A percentile compares a stretch with the other conserved stretches of the same genome.
phyloP scores from a whole-genome alignment of 2,888 invertebrate species.

The Spicauda simplicius region DNA sequence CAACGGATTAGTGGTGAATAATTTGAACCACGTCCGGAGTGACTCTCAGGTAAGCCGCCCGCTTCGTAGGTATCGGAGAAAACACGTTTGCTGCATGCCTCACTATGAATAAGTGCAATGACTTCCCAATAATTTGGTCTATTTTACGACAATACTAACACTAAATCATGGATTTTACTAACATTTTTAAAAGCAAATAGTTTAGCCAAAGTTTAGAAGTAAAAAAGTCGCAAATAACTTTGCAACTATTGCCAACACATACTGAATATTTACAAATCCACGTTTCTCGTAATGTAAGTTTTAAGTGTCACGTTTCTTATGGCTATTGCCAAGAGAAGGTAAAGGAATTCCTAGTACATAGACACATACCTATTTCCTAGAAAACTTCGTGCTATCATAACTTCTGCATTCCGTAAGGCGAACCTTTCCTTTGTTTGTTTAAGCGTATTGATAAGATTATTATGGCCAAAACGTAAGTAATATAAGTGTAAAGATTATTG shows the following conservation, averaged over 20 bases:
- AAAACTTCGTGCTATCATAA: constrained; percentile 1
- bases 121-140: constrained; percentile 67
- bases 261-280: not conserved
- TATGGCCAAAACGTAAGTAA: not conserved
- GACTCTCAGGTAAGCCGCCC: constrained; percentile 79
- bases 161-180: not conserved
- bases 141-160: constrained; percentile 47
- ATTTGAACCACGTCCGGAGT: constrained; percentile 80
- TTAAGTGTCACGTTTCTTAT: constrained; percentile 8
- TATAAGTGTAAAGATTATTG: too few species aligned
- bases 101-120: constrained; percentile 78
- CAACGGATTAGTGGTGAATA: constrained; percentile 80
- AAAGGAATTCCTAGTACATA: not conserved
- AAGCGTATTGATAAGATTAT: constrained; percentile 27
- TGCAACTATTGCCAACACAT: not conserved
- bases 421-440: constrained; percentile 25
- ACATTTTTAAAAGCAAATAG: too few species aligned
- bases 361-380: not conserved
- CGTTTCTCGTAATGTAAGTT: not conserved
- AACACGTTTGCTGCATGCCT: constrained; percentile 79
- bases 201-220: too few species aligned
- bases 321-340: constrained; percentile 8
- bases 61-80: constrained; percentile 66
- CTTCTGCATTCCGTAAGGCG: not conserved
- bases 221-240: not conserved